Percentiles rank a stretch among this genome's conserved stretches.
These are phyloP conservation scores for Rutpela maculata DNA, from an alignment of 2,888 invertebrate species.

Conservation along the genomic window DNA sequence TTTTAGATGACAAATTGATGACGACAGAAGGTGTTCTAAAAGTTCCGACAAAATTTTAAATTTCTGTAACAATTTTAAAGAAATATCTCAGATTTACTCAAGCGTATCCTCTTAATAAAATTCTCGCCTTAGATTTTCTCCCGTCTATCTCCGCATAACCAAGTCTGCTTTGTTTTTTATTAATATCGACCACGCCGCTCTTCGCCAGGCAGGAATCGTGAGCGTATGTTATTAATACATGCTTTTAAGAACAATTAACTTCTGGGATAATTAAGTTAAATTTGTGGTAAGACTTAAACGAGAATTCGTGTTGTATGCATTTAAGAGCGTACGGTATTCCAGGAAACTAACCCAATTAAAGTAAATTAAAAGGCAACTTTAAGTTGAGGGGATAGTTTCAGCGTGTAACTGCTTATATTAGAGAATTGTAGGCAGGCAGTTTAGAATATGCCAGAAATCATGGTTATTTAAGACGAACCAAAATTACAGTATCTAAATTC, in stretches of 20 bases:
- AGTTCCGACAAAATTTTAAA: not conserved
- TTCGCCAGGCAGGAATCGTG: not conserved
- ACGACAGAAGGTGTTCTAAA: not conserved
- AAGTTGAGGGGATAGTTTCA: conserved; percentile 9
- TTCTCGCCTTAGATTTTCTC: not conserved
- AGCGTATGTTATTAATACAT: conserved; percentile 12
- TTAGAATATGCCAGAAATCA: not conserved
- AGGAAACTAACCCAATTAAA: conserved; percentile 26
- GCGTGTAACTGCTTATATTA: not conserved
- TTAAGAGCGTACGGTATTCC: conserved; percentile 16
- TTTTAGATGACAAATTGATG: too few species aligned
- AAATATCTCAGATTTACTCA: not conserved
- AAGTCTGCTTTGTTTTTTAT: not conserved
- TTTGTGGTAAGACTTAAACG: conserved; percentile 26
- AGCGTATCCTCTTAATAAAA: conserved; percentile 1
- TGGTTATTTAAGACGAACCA: too few species aligned
- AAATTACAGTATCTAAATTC: too few species aligned
- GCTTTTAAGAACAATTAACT: conserved; percentile 35
- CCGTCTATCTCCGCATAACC: not conserved
- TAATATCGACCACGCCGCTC: not conserved
- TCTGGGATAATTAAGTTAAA: conserved; percentile 19
- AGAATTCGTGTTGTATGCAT: conserved; percentile 18
- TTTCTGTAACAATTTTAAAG: not conserved
- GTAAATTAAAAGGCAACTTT: conserved; percentile 44
- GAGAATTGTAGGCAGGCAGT: not conserved